Base-by-base conservation (phyloP, 2,797 vertebrate species). In the Rallus crepitans region DNA sequence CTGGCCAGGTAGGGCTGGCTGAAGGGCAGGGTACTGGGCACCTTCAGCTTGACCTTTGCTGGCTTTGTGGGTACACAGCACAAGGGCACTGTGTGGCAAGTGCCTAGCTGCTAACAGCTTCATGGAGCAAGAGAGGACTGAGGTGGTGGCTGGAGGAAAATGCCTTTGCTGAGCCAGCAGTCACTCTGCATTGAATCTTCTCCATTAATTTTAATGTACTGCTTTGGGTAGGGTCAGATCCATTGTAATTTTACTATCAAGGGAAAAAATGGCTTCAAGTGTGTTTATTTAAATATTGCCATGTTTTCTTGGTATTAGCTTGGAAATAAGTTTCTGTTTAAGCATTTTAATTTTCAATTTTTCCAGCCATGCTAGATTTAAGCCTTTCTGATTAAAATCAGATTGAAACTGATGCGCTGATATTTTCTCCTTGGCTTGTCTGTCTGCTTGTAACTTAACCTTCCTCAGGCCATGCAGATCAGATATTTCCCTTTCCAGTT, bases 261-360 rank as follows among this genome's bases (percentile, higher is more conserved):
- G n/a, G 28, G 25, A 48, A 64, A 59, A 59, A 50, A 31, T 47
- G 64, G 15, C 30, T 59, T 66, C 8, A 19, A 59, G n/a, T 61
- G 5, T 42, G 42, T 87, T 66, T 75, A 45, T 83, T 35, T 82
- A 87, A 87, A 60, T 89, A 70, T 55, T 53, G 50, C 11, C 39
- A 72, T 6, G 14, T 90, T 90, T 89, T 90, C 30, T 87, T 89
- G 40, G 2, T 55, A 37, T 64, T 87, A 66, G 6, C 19, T 84
- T 70, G 39, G 68, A 89, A 94, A 64, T 60, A 63, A 82, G 4
- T 70, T 94, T 85, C 27, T 78, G 21, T 86, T 91, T 72, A 90
- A 92, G 39, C 24, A 82, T 69, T 9, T 27, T 68, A 83, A 20
- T 68, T 83, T 90, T 81, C 48, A 76, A 2, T 68, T 1, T 42